Evolutionary conservation across 2,888 invertebrate species (phyloP), one percentile per base, ranked within the genome.

Genomic region (Tuta absoluta): DNA sequence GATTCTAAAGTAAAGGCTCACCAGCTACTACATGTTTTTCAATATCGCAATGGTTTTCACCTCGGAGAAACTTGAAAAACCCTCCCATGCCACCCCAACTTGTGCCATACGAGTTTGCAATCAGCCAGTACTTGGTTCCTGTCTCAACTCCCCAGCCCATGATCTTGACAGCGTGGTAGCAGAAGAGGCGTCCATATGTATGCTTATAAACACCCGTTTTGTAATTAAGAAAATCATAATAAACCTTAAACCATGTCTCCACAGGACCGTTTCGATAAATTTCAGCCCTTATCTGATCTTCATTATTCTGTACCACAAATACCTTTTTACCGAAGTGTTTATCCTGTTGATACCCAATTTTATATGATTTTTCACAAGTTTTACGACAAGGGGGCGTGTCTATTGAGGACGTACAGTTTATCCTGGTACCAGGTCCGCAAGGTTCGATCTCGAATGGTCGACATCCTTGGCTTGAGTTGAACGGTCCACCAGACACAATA

Each of bases 401-500:
- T 93, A 93, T 0, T 0, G 78, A 7, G 23, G 12, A 23, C 21
- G 14, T 96, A 0, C 96, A 96, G 83, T 96, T 97, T 5, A 96
- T 92, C n/a, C n/a, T 93, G 92, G n/a, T 95, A 95, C 23, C 64
- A 58, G 8, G 53, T 23, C 10, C 63, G 45, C 10, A 98, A 0
- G 97, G 96, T 8, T 93, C 89, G 70, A 98, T 95, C 77, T 94
- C 94, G 81, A 98, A 98, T 0, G 98, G 98, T 71, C 94, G 93
- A 86, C 98, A 98, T 10, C 98, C 98, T 92, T 94, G 94, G 41
- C 93, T 89, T 0, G 95, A 95, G 69, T 94, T 94, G 81, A 94
- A 98, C 68, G 94, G 92, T 1, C 98, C 98, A 56, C 98, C 98
- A 61, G 96, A 96, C 0, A 98, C 98, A 62, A 98, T 90, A 2